Percentiles rank a stretch among this genome's conserved stretches.
phyloP scores from a whole-genome alignment of 2,888 invertebrate genomes.

The Tetragonisca angustula region DNA sequence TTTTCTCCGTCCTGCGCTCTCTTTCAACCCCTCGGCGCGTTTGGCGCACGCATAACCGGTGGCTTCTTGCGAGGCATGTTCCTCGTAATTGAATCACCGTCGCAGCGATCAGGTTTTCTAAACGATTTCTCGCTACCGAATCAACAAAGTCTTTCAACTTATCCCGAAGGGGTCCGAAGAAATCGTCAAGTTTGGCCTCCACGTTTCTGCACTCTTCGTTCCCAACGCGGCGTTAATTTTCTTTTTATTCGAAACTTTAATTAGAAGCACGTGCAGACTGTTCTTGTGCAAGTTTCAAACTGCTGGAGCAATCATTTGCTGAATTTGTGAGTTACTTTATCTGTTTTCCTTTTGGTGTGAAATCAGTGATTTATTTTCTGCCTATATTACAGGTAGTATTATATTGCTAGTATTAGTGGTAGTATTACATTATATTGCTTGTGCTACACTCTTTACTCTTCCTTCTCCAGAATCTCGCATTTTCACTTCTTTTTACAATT shows the following conservation, averaged over 20 bases:
- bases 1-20: slow-evolving; percentile 50
- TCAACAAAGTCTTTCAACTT: slow-evolving; percentile 41
- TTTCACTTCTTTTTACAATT: too few species aligned
- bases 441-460: too few species aligned
- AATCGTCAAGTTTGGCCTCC: too few species aligned
- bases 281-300: neutral
- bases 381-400: too few species aligned
- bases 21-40: neutral
- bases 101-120: slow-evolving; percentile 45
- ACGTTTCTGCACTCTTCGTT: neutral
- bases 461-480: too few species aligned
- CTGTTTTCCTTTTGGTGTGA: too few species aligned
- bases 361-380: too few species aligned
- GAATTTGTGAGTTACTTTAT: too few species aligned
- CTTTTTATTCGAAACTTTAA: neutral
- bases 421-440: too few species aligned
- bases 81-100: slow-evolving; percentile 58
- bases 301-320: too few species aligned
- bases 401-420: too few species aligned
- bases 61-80: slow-evolving; percentile 54
- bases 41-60: slow-evolving; percentile 46
- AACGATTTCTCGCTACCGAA: slow-evolving; percentile 42
- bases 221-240: neutral
- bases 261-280: neutral
- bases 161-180: neutral